Conservation (phyloP, 2,113 vertebrate genomes). For the Syrmaticus mikado region DNA sequence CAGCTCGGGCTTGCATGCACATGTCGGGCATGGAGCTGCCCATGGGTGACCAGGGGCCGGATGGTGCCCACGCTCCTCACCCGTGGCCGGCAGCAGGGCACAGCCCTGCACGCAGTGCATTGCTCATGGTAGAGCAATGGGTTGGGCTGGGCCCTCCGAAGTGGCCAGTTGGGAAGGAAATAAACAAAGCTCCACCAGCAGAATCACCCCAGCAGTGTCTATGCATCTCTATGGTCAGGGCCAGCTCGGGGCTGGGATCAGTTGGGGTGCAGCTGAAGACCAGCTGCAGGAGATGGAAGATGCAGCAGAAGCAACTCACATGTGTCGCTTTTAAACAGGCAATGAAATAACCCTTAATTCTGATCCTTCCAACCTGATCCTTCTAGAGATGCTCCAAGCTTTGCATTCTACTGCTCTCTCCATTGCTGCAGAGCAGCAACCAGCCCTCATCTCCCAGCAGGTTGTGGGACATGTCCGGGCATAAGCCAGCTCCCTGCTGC, state of each 20-base stretch:
- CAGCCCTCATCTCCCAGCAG: background rate
- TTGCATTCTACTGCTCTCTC: background rate
- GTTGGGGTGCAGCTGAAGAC: rapidly evolving
- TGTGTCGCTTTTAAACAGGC: background rate
- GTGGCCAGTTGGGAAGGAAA: background rate
- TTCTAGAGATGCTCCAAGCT: rapidly evolving
- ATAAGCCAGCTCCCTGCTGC: background rate
- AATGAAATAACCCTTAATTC: background rate
- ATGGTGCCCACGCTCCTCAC: background rate
- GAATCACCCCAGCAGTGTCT: rapidly evolving
- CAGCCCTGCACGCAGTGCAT: background rate
- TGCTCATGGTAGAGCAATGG: background rate
- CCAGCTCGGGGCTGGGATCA: background rate
- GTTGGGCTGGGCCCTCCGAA: background rate
- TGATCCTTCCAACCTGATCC: background rate
- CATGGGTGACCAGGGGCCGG: background rate
- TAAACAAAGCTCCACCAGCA: background rate
- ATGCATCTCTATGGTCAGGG: background rate
- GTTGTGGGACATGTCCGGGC: constrained; percentile 43
- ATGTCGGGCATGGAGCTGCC: constrained; percentile 8
- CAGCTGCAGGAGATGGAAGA: rapidly evolving
- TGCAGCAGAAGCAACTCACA: background rate
- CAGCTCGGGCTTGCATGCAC: background rate
- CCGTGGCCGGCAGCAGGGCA: background rate
- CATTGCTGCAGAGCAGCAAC: background rate